Base-by-base conservation (phyloP, 2,888 invertebrate genomes). In the Eristalinus aeneus region DNA sequence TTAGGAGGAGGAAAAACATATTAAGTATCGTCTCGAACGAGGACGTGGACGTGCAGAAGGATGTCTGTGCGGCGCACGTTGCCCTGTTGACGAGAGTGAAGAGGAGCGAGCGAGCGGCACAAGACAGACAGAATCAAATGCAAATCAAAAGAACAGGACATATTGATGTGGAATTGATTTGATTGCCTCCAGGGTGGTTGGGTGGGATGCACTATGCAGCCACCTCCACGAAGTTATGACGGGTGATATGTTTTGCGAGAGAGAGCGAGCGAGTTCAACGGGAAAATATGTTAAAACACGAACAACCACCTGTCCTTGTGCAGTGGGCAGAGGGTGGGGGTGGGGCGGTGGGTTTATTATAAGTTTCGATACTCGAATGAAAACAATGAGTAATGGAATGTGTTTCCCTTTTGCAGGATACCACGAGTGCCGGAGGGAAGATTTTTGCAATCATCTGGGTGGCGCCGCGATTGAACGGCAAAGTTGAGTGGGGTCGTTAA, bases 131-230 rank as follows among this genome's bases (percentile, higher is more conserved):
- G 76, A 76, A 71, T 84, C 80, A 75, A 84, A 84, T 80, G 84
- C 84, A 84, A 85, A 85, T 85, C 85, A 81, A 85, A 85, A 65
- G 56, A 71, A 73, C 64, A 85, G 63, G 81, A 72, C 85, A 81
- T 81, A 81, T 81, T 85, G 85, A 81, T 73, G 76, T 81, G 81
- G 73, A 81, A 85, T 76, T 85, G 85, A 85, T 81, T 81, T 81
- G 75, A 85, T 85, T 76, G 85, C 85, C 64, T 67, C 31, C 53
- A 76, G 68, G 2, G 46, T 16, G 16, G 1, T 8, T 8, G 46
- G 8, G 46, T 46, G 8, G 46, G 46, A 16, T 39, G 46, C 46
- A 16, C 46, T 2, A 46, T 46, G 6, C 46, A 16, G 5, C 16
- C 16, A 46, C 39, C 16, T n/a, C 8, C 8, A 6, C 46, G 46